Base-by-base conservation (phyloP, 2,113 vertebrate species). In the Mus pahari region DNA sequence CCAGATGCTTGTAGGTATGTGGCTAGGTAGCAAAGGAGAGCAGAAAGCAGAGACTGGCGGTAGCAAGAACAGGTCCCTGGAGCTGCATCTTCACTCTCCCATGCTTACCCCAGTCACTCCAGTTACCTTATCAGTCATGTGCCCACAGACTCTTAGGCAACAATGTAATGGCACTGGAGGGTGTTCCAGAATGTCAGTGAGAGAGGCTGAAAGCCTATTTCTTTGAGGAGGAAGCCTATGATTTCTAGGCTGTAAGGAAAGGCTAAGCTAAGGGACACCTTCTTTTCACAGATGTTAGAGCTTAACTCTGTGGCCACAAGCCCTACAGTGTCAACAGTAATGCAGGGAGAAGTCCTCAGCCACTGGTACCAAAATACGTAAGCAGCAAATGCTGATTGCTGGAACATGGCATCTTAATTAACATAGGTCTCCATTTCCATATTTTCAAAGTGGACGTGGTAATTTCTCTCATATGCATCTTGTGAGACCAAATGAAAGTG, bases 111-210 rank as follows among this genome's bases (percentile, higher is more conserved):
- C 66, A 31, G 13, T 88, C 81, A 16, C 42, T 88, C 64, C 0
- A 55, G 71, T 97, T 94, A 91, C 91, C 77, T 50, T 92, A 55
- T 89, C 81, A 97, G 82, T 86, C 3, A 0, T 17, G 53, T 28
- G 66, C 22, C 48, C 14, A 1, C 2, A 86, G 74, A 71, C 17
- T 86, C 87, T 94, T 68, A 62, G 90, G 81, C 26, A 39, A 71
- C 55, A 73, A 64, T 89, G 66, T 48, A 68, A 17, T 12, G 13
- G 91, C 8, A 84, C 42, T 39, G 48, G 89, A 71, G 62, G 78
- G 13, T 50, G 26, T 89, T 95, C 45, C 90, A 60, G 89, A 92
- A 94, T 7, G 3, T 78, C 31, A 24, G 11, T 42, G 42, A 20
- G 53, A 88, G 14, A 58, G 22, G 48, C 19, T 82, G 77, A 42